Percentiles rank a stretch among this genome's conserved stretches.
Conservation (phyloP, 37 sponge, comb jelly and placozoan genomes). For the Haliclona indistincta region DNA sequence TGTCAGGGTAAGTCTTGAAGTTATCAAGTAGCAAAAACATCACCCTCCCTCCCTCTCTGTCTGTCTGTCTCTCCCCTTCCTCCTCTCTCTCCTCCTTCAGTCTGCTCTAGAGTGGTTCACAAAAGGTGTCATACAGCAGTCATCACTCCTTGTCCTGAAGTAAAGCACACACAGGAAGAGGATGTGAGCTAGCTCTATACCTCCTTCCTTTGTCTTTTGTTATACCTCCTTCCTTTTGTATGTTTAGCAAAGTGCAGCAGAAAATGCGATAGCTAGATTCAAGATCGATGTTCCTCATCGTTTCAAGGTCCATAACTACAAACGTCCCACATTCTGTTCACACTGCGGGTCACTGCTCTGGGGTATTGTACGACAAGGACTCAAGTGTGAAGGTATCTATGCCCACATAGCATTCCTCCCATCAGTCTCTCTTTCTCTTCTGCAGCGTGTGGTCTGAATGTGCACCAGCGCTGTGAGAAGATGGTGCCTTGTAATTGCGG, state of each 20-base stretch:
- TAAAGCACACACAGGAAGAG: constrained; percentile 27
- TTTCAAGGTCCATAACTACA: constrained; percentile 91
- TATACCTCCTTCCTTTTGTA: neutral
- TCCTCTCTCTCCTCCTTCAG: constrained; percentile 37
- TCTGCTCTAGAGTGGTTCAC: constrained; percentile 92
- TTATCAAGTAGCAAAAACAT: neutral
- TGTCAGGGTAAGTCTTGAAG: constrained; percentile 78
- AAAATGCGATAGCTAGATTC: constrained; percentile 67
- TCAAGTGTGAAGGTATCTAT: constrained; percentile 85
- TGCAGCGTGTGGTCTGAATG: constrained; percentile 90
- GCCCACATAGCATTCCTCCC: too few species aligned
- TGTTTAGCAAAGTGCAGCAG: neutral
- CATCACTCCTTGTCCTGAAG: constrained; percentile 79
- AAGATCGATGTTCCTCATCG: constrained; percentile 95
- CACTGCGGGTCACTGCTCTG: constrained; percentile 97
- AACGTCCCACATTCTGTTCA: constrained; percentile 84
- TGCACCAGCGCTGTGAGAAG: constrained; percentile 91
- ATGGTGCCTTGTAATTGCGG: constrained; percentile 92
- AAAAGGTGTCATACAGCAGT: constrained; percentile 88
- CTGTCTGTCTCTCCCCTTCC: neutral
- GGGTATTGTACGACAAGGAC: constrained; percentile 88
- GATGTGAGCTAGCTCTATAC: constrained; percentile 7
- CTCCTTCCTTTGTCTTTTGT: neutral
- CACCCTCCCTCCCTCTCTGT: constrained; percentile 15
- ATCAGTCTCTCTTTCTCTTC: neutral